phyloP scores from a whole-genome alignment of 1,140 invertebrate genomes.

The Brachionus paranguensis region DNA sequence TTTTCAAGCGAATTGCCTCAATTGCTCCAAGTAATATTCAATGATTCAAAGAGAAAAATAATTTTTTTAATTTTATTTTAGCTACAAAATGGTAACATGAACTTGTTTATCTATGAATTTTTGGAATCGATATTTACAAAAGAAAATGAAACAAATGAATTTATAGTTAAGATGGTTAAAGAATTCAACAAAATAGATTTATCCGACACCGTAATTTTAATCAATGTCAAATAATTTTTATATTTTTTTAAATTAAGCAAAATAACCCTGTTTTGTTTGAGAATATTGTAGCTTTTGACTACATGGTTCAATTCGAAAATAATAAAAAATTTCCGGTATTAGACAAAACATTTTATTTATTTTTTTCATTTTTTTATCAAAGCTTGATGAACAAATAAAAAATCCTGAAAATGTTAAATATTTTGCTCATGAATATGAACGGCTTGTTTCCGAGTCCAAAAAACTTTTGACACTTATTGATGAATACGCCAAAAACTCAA shows the following conservation, averaged over 20 bases:
- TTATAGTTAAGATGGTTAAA: background rate
- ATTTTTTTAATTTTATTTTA: background rate
- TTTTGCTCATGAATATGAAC: slow-evolving; percentile 12
- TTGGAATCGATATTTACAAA: background rate
- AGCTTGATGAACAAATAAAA: background rate
- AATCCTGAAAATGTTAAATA: slow-evolving; percentile 2
- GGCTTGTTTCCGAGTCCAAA: background rate
- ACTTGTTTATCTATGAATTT: slow-evolving; percentile 3
- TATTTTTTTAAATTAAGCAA: background rate
- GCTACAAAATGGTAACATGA: slow-evolving; percentile 3
- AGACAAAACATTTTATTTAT: background rate
- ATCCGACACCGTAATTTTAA: background rate
- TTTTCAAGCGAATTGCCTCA: slow-evolving; percentile 4
- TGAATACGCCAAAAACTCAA: background rate
- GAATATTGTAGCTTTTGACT: background rate
- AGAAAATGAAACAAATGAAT: background rate
- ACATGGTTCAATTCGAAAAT: background rate
- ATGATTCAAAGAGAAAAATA: background rate
- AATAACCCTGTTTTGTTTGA: background rate
- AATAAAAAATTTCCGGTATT: background rate
- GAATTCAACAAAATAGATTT: background rate
- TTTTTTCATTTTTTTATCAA: background rate
- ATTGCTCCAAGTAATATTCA: background rate
- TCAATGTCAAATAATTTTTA: background rate
- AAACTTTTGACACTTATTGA: background rate